phyloP scores from a whole-genome alignment of 2,888 invertebrate genomes.

The Cephus sareptanus region DNA sequence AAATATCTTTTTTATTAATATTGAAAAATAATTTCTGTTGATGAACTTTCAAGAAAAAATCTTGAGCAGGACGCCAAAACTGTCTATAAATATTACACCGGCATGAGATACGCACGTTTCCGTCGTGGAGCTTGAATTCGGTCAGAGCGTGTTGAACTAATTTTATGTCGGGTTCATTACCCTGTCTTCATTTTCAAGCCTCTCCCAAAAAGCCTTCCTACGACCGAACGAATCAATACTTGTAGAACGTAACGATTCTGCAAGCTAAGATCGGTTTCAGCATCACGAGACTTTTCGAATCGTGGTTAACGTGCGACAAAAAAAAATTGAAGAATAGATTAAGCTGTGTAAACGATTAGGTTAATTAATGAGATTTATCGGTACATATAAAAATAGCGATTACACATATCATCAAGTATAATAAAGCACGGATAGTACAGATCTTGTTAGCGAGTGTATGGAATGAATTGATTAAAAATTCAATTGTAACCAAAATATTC shows the following conservation, averaged over 20 bases:
- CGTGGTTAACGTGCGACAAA: not conserved
- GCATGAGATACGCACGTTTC: constrained; percentile 48
- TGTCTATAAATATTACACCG: constrained; percentile 54
- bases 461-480: no score
- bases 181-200: constrained; percentile 37
- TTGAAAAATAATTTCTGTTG: not conserved
- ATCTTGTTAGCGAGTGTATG: no score
- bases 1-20: not conserved
- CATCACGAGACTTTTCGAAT: not conserved
- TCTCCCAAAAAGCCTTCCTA: not conserved
- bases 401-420: not conserved
- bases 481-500: not conserved
- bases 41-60: not conserved
- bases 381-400: not conserved
- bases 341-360: not conserved
- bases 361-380: not conserved
- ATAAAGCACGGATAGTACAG: not conserved
- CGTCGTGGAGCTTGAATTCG: constrained; percentile 49
- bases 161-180: constrained; percentile 58
- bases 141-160: constrained; percentile 57
- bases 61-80: not conserved
- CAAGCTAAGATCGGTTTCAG: not conserved
- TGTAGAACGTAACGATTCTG: not conserved
- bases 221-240: not conserved
- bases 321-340: not conserved